Evolutionary conservation across 2,113 vertebrate species (phyloP).

Genomic region (Campylorhamphus procurvoides): DNA sequence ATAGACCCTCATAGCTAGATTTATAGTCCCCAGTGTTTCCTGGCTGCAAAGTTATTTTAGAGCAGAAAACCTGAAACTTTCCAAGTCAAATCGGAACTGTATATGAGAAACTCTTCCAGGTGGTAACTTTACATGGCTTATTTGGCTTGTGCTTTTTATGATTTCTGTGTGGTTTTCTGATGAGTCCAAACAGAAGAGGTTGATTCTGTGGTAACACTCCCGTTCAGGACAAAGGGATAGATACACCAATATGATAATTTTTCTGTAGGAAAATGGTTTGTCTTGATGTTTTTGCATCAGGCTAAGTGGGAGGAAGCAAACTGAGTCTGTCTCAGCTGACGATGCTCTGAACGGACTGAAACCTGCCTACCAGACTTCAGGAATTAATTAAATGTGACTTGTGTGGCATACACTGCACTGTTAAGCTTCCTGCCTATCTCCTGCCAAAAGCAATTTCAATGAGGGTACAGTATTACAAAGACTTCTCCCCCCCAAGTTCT

Average conservation of each 20-base stretch:
- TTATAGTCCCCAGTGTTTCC: neutral
- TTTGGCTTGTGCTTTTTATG: neutral
- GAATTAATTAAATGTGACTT: constrained; percentile 31
- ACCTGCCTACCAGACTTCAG: neutral
- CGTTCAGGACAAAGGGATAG: neutral
- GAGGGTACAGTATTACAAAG: neutral
- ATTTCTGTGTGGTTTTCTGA: neutral
- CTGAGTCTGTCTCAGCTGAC: neutral
- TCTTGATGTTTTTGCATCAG: neutral
- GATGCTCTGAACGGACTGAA: neutral
- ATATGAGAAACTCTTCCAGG: neutral
- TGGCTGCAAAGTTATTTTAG: neutral
- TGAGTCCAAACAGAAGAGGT: neutral
- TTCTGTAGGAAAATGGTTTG: neutral
- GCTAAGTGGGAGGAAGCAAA: constrained; percentile 5
- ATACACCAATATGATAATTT: neutral
- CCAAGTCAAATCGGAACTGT: neutral
- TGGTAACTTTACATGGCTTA: neutral
- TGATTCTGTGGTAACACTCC: neutral
- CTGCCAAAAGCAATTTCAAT: constrained; percentile 18
- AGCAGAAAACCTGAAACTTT: neutral
- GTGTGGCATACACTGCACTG: neutral
- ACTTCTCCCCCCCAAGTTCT: neutral
- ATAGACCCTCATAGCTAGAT: neutral
- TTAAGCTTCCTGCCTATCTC: neutral